phyloP scores from a whole-genome alignment of 1,140 invertebrate genomes.

The Aphaenogaster floridana region DNA sequence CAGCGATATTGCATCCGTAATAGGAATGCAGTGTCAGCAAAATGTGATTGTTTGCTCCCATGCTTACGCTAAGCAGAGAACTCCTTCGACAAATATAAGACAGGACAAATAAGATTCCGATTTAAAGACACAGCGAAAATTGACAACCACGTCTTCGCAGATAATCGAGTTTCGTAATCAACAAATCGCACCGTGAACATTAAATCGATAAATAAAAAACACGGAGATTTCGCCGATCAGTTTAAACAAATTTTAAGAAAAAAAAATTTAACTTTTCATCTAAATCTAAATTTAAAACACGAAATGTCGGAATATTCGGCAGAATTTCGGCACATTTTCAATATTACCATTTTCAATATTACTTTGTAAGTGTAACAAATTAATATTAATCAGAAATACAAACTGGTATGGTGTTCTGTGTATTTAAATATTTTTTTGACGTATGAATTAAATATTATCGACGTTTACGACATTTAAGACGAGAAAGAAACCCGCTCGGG shows the following conservation, averaged over 20 bases:
- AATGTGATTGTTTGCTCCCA: background rate
- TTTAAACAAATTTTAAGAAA: constrained; percentile 10
- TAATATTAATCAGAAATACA: background rate
- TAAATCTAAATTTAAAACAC: background rate
- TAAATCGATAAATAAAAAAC: constrained; percentile 4
- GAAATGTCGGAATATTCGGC: background rate
- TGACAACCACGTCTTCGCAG: background rate
- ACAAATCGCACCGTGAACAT: background rate
- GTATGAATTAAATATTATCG: background rate
- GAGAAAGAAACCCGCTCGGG: background rate
- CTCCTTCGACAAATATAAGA: background rate
- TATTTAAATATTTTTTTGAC: background rate
- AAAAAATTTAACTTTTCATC: background rate
- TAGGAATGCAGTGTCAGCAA: background rate
- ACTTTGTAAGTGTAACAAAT: background rate
- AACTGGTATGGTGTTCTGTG: too few relatives aligned
- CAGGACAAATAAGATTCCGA: constrained; percentile 4
- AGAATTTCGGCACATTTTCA: background rate
- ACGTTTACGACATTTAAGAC: background rate
- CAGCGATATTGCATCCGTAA: background rate
- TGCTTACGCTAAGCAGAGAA: background rate
- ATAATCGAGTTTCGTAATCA: constrained; percentile 1
- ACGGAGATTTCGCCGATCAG: background rate
- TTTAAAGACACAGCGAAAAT: constrained; percentile 12
- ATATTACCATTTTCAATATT: background rate